A percentile compares a stretch with the other conserved stretches of the same genome.
These are phyloP conservation scores for Drosophila trichaetosa DNA, from an alignment of 2,888 invertebrate species.

Conservation along the genomic window DNA sequence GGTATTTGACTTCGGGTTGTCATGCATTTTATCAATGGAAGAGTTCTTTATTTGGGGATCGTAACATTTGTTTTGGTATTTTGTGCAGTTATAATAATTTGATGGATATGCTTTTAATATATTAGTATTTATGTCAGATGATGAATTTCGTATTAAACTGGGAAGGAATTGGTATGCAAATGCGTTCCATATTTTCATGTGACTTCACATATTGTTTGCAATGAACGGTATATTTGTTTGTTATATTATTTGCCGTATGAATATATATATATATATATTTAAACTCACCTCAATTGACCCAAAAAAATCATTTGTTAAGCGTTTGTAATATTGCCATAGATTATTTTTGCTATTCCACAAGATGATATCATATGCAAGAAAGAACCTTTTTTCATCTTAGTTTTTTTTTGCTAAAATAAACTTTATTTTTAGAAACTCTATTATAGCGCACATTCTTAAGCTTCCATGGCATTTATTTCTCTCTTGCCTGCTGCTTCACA, in stretches of 20 bases:
- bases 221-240: background rate
- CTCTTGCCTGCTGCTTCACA: background rate
- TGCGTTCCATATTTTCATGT: background rate
- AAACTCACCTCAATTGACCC: background rate
- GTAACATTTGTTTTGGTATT: background rate
- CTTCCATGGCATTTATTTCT: constrained; percentile 30
- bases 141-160: background rate
- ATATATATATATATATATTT: background rate
- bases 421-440: constrained; percentile 55
- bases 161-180: background rate
- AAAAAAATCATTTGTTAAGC: background rate
- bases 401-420: constrained; percentile 13
- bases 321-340: background rate
- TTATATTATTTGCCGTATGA: background rate
- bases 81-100: constrained; percentile 1
- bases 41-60: constrained; percentile 4
- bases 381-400: background rate
- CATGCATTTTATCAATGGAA: constrained; percentile 43
- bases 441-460: constrained; percentile 38
- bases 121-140: background rate
- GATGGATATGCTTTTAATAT: background rate
- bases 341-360: background rate
- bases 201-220: background rate
- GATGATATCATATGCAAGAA: constrained; percentile 31
- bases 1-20: background rate